Conservation (phyloP, 2,888 invertebrate genomes). For the Caenorhabditis zanzibari region DNA sequence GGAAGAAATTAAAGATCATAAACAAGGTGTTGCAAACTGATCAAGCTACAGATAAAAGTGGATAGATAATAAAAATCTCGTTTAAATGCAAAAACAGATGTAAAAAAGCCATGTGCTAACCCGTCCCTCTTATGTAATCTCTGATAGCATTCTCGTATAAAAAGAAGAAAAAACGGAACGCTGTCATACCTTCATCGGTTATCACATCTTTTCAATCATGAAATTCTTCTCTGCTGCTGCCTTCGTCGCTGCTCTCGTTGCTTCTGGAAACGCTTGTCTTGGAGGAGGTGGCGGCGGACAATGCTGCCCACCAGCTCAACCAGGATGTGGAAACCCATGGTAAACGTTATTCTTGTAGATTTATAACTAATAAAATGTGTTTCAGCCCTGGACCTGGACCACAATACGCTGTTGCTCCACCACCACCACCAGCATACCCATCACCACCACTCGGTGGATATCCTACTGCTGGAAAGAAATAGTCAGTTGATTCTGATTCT, state of each 20-base stretch:
- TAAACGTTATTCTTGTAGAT: background rate
- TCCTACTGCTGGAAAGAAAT: conserved; percentile 27
- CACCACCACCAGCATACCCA: conserved; percentile 26
- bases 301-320: conserved; percentile 60
- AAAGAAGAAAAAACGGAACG: background rate
- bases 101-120: background rate
- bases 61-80: background rate
- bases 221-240: conserved; percentile 33
- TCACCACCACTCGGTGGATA: conserved; percentile 35
- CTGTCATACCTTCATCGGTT: conserved; percentile 31
- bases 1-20: conserved; percentile 16
- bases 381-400: conserved; percentile 29
- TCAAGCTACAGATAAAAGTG: conserved; percentile 26
- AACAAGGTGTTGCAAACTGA: conserved; percentile 19
- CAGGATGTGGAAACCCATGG: conserved; percentile 58
- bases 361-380: background rate
- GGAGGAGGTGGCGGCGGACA: conserved; percentile 50
- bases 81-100: background rate
- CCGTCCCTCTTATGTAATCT: conserved; percentile 9
- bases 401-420: conserved; percentile 46
- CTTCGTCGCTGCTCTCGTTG: conserved; percentile 46
- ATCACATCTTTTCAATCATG: conserved; percentile 13
- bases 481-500: background rate
- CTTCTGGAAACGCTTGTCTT: conserved; percentile 43
- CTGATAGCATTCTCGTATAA: conserved; percentile 6